Evolutionary conservation across 2,797 vertebrate species (phyloP).

Genomic region (Lindbergichthys nudifrons): DNA sequence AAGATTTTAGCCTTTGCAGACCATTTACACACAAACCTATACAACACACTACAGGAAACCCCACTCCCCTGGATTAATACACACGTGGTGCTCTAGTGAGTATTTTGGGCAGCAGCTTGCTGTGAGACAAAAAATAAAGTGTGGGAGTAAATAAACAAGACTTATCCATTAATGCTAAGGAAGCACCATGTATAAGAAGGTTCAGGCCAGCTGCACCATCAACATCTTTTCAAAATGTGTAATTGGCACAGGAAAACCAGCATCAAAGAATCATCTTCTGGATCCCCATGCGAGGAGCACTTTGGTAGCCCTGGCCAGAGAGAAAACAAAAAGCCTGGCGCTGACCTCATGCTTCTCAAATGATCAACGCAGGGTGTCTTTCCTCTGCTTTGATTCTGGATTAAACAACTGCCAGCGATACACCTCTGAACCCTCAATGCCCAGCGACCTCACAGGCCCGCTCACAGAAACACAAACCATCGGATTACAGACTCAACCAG

Average conservation of each 20-base stretch:
- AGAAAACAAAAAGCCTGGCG: neutral
- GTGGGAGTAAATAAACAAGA: neutral
- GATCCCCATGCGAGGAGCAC: neutral
- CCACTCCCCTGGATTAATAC: neutral
- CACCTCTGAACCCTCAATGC: neutral
- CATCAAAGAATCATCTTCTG: neutral
- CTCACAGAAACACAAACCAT: slow-evolving; percentile 12
- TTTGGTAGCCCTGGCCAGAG: neutral
- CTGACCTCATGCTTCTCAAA: slow-evolving; percentile 38
- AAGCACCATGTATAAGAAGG: neutral
- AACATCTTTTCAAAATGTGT: neutral
- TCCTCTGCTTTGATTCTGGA: slow-evolving; percentile 45
- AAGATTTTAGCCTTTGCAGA: no score
- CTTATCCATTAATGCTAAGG: no score
- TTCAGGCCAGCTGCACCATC: neutral
- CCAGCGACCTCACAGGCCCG: slow-evolving; percentile 13
- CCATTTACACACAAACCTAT: no score
- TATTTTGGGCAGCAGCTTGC: neutral
- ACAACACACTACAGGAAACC: no score
- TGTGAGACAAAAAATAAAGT: neutral
- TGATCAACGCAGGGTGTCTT: slow-evolving; percentile 6
- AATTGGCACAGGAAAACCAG: neutral
- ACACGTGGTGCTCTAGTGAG: neutral
- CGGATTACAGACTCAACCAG: slow-evolving; percentile 18
- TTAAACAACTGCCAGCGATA: slow-evolving; percentile 38